Evolutionary conservation across 1,140 invertebrate genomes (phyloP), one percentile per base, ranked within the genome.

Genomic region (Agraylea sexmaculata): DNA sequence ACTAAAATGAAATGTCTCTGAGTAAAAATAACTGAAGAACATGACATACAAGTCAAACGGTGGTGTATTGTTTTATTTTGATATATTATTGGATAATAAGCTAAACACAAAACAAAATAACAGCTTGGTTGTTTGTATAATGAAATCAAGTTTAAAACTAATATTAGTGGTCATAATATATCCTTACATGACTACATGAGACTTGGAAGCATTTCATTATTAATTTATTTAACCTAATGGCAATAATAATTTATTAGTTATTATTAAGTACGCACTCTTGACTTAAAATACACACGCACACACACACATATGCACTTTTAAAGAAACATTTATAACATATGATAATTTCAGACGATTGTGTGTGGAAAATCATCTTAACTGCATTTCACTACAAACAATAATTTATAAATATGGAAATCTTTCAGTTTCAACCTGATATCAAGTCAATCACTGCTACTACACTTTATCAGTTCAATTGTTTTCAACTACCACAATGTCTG

Each of bases 131-230:
- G 21, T 31, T 32, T 31, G 34, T 34, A 12, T 41, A 38, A 22
- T 16, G 18, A 34, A 18, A 41, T 34, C 30, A 33, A 30, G 16
- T 34, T 40, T 11, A 18, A 41, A 40, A 10, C 11, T 28, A 27
- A 28, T 10, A 10, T 21, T 19, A 19, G 20, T 30, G 17, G 13
- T n/a, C 19, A 27, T 29, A 29, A 6, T 7, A 18, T 29, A 18
- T 28, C 11, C 16, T 40, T 32, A 15, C 37, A 41, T 34, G 39
- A 30, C 10, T 25, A 25, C 22, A 40, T 19, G 25, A 41, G 11
- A 41, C 17, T 49, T 49, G 47, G 47, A 49, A 49, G 47, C 47
- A 49, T 49, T 49, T 49, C 41, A 23, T 45, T 49, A 49, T 49
- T 49, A 40, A 32, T 43, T 45, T 21, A 32, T 40, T 49, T 45